Conservation (phyloP, 2,888 invertebrate genomes). For the Tethea ocularis region DNA sequence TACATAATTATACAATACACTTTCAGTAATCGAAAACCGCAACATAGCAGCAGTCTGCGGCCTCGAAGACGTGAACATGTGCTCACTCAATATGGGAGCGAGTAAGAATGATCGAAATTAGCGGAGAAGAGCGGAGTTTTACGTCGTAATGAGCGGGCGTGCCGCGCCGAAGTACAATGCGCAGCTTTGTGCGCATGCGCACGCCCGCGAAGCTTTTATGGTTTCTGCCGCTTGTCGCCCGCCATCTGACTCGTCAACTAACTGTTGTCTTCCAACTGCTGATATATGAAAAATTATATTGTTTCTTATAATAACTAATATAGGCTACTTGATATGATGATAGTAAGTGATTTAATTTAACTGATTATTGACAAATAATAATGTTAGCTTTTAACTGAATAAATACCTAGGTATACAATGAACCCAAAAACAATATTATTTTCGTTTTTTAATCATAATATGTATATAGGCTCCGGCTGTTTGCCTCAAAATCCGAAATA, state of each 20-base stretch:
- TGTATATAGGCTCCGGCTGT: no score
- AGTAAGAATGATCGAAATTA: slow-evolving; percentile 66
- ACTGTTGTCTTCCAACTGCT: slow-evolving; percentile 42
- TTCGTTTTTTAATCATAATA: no score
- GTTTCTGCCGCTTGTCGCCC: slow-evolving; percentile 64
- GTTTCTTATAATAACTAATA: background rate
- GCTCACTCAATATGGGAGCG: slow-evolving; percentile 63
- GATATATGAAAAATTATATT: slow-evolving; percentile 3
- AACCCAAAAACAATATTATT: no score
- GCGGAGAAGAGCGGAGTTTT: slow-evolving; percentile 50
- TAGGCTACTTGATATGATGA: background rate
- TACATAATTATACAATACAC: slow-evolving; percentile 51
- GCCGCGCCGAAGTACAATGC: slow-evolving; percentile 46
- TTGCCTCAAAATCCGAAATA: no score
- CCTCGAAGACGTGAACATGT: slow-evolving; percentile 67
- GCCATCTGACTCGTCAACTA: slow-evolving; percentile 67
- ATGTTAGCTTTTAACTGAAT: no score
- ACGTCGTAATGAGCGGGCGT: slow-evolving; percentile 59
- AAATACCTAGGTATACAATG: no score
- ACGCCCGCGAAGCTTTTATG: slow-evolving; percentile 68
- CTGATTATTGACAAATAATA: no score
- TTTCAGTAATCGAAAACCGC: slow-evolving; percentile 73
- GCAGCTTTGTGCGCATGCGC: slow-evolving; percentile 47
- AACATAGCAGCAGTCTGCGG: slow-evolving; percentile 64
- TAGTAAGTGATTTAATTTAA: no score